A percentile compares a stretch with the other conserved stretches of the same genome.
Evolutionary conservation across 2,888 invertebrate genomes (phyloP).

Genomic region (Arrhopalites spinosus): DNA sequence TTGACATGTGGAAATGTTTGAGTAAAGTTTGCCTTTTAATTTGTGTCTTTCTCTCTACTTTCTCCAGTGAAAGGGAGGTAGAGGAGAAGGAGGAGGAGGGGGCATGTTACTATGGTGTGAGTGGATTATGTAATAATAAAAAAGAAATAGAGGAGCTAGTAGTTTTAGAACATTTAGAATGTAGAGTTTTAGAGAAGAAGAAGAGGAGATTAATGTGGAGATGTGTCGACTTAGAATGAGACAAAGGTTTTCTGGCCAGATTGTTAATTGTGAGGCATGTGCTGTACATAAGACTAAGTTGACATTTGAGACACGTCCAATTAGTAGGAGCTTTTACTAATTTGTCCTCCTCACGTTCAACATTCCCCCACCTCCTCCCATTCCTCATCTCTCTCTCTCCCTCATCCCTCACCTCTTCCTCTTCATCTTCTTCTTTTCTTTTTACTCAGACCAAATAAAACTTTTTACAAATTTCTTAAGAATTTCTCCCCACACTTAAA

Average conservation of each 20-base stretch:
- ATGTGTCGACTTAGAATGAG: constrained; percentile 28
- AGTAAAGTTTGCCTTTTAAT: too few relatives aligned
- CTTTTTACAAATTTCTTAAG: not conserved
- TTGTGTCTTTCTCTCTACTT: too few relatives aligned
- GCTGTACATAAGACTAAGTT: constrained; percentile 7
- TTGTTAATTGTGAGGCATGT: constrained; percentile 19
- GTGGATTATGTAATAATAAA: not conserved
- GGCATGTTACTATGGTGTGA: not conserved
- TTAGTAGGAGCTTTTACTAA: constrained; percentile 30
- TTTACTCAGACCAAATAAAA: not conserved
- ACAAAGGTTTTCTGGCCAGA: too few relatives aligned
- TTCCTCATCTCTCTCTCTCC: not conserved
- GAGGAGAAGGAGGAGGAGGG: not conserved
- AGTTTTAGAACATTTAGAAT: not conserved
- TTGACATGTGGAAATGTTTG: too few relatives aligned
- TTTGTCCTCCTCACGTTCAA: constrained; percentile 26
- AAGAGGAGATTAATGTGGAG: constrained; percentile 25
- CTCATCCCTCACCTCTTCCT: not conserved
- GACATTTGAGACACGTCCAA: constrained; percentile 33
- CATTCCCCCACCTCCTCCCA: constrained; percentile 3
- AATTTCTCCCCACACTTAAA: not conserved
- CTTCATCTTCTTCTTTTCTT: not conserved
- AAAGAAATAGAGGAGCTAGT: not conserved
- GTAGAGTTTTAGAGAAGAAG: not conserved
- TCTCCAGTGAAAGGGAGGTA: not conserved